These are phyloP conservation scores for Furnarius figulus DNA, from an alignment of 2,113 vertebrate species.

Conservation along the genomic window DNA sequence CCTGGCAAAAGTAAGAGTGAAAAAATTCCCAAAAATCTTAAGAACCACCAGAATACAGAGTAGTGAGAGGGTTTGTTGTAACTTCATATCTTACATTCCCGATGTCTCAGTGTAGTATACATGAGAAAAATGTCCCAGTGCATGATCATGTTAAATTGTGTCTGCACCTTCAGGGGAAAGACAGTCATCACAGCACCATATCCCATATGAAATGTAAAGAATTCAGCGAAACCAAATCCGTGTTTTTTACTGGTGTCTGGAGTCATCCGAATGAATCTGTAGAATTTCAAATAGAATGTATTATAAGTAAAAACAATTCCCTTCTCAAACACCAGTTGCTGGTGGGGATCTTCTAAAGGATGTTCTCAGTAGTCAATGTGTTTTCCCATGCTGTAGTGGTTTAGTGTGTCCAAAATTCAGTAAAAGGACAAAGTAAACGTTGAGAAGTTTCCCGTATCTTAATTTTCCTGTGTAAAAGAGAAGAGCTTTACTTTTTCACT, in stretches of 20 bases:
- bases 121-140: not conserved
- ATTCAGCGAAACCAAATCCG: not conserved
- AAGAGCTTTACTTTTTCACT: not conserved
- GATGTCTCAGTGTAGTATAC: not conserved
- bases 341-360: not conserved
- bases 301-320: not conserved
- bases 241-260: not conserved
- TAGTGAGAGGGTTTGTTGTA: not conserved
- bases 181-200: not conserved
- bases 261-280: not conserved
- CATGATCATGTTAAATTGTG: rapidly evolving
- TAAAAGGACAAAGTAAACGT: not conserved
- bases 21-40: not conserved
- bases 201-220: not conserved
- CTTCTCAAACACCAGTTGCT: not conserved
- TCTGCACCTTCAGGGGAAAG: not conserved
- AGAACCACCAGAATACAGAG: not conserved
- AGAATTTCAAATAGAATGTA: not conserved
- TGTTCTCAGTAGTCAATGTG: not conserved
- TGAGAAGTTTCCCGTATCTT: not conserved
- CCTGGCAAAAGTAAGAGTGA: not conserved
- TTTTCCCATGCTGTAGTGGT: not conserved
- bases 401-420: not conserved
- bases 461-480: not conserved
- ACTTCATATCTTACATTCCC: not conserved